A percentile compares a stretch with the other conserved stretches of the same genome.
Evolutionary conservation across 2,888 invertebrate genomes (phyloP).

Genomic region (Rhynchonema sp.): DNA sequence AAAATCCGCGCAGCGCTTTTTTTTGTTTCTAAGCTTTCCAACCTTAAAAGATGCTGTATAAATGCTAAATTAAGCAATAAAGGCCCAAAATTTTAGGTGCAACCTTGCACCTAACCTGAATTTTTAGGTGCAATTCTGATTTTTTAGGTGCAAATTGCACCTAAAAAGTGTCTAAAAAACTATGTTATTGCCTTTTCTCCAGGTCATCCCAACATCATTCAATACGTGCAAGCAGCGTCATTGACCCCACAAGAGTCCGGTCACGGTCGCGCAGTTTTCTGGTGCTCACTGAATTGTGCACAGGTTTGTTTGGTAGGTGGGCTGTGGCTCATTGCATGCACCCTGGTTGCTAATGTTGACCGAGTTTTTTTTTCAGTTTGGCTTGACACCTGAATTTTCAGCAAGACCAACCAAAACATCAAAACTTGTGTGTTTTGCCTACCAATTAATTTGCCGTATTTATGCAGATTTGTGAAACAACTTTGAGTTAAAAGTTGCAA

Average conservation of each 20-base stretch:
- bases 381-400: neutral
- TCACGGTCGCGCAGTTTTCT: slow-evolving; percentile 70
- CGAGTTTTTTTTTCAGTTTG: neutral
- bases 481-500: no score
- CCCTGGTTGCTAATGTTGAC: neutral
- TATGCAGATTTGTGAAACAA: neutral
- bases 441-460: neutral
- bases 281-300: slow-evolving; percentile 73
- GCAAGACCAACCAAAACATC: neutral
- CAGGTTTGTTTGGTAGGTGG: slow-evolving; percentile 38
- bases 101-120: no score
- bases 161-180: no score
- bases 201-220: slow-evolving; percentile 34
- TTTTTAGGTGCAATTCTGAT: no score
- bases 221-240: slow-evolving; percentile 45
- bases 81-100: no score
- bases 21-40: no score
- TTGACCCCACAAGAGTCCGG: slow-evolving; percentile 56
- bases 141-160: no score
- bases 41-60: no score
- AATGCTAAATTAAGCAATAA: no score
- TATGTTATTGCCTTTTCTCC: no score
- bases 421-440: neutral
- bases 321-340: neutral
- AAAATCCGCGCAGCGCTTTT: no score